Evolutionary conservation across 2,797 vertebrate species (phyloP), one percentile per base, ranked within the genome.

Genomic region (Semaprochilodus insignis): DNA sequence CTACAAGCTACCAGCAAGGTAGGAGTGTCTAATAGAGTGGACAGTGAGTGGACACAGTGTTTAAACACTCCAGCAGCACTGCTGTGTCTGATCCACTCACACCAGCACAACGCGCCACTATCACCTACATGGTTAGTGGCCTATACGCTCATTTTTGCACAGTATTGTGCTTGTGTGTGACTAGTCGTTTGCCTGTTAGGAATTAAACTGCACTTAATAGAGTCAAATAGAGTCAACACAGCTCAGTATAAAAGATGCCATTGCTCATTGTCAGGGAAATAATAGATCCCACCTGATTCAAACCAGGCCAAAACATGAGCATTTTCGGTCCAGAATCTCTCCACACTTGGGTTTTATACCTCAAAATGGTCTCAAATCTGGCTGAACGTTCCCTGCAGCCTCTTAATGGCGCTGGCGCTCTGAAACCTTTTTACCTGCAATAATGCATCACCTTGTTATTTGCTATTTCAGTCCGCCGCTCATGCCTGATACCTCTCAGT

Each of bases 381-480:
- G 7, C 60, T 82, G 44, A 62, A 51, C 48, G 44, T 51, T 73
- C 25, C 71, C 72, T 36, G 54, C 17, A 59, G 73, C 27, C 54
- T 40, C 52, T 59, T 74, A 74, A 59, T 74, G 55, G 54, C 31
- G 13, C 31, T 6, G 73, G 6, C 8, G 17, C 60, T 71, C 57
- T n/a, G 54, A 62, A 40, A 77, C 25, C 54, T 34, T 48, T 40
- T 16, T 6, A n/a, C 17, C 65, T 21, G 66, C 51, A 34, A 71
- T 71, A 71, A 71, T 71, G 57, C 66, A 82, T 82, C 63, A 77
- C 40, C 74, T 82, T 82, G 65, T 70, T 77, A 77, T 70, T 57
- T 69, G 25, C 65, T 81, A 81, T 70, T 82, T 77, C 55, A 62
- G 60, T 74, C 62, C 14, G 6, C 34, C 23, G 16, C 66, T 77